Percentiles rank a stretch among this genome's conserved stretches.
Conservation (phyloP, 2,113 vertebrate genomes). For the Cyprinus carpio region DNA sequence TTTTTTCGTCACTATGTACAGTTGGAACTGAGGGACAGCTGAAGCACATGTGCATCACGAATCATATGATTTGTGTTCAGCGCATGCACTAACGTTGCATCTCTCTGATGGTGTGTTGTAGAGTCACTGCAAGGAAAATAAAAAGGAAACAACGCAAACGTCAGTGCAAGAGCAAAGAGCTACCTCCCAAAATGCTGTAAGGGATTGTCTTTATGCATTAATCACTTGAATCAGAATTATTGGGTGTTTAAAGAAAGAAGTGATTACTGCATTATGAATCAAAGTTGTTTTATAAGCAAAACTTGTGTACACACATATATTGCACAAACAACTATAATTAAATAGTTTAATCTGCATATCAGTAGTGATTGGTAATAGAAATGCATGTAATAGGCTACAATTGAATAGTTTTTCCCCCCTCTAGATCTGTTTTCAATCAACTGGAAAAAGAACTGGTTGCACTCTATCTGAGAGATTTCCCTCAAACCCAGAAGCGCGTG, state of each 20-base stretch:
- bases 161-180: not conserved
- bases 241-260: not conserved
- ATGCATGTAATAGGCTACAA: not conserved
- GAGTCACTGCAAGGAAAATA: not conserved
- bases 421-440: not conserved
- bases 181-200: not conserved
- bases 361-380: not conserved
- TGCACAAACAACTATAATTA: not conserved
- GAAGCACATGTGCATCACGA: not conserved
- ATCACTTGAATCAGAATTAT: not conserved
- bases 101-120: not conserved
- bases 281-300: not conserved
- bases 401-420: not conserved
- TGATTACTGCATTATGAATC: not conserved
- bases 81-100: no score
- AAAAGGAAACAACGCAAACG: not conserved
- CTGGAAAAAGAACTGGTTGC: not conserved
- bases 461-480: not conserved
- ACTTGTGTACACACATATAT: not conserved
- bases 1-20: no score
- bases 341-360: not conserved
- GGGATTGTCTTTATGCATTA: not conserved
- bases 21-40: no score
- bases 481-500: not conserved
- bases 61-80: not conserved